Evolutionary conservation across 2,888 invertebrate genomes (phyloP), one percentile per base, ranked within the genome.

Genomic region (Brachylomia viminalis): DNA sequence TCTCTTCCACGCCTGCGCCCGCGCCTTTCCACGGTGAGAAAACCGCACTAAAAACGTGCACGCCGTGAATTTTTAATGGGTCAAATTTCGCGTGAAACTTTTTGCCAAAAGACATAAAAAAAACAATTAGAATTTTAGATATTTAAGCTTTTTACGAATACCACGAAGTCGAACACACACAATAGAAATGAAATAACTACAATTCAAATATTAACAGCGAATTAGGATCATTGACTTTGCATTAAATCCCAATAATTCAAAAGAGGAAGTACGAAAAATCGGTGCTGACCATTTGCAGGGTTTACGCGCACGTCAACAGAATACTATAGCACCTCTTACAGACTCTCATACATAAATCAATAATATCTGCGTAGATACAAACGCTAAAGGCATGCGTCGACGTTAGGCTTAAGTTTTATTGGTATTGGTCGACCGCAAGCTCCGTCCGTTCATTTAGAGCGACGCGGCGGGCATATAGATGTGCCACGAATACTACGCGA

Each of bases 381-480:
- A 88, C 87, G 78, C 85, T 89, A 87, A 90, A 90, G 92, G 90
- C 90, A 92, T 91, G 91, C 90, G 88, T 90, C 89, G 92, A 92
- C 91, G 92, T 82, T 88, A 89, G 88, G 91, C 89, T 89, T 90
- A 91, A 90, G 92, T 94, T 94, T 93, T 95, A 95, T 95, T 94
- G 93, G 94, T 94, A 95, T 95, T 95, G 95, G 93, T 88, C 90
- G 90, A 91, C 90, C 90, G 93, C 93, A 91, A 91, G 91, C 93
- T 91, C 90, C 96, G 96, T 96, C 96, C 96, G 96, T 95, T 95
- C 95, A 95, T 96, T 96, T 95, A 92, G 92, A 82, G 91, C 92
- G 92, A 95, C 95, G 96, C 95, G 96, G 93, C 94, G 94, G 93
- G 96, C 95, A 96, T 96, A 96, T 89, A 93, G 93, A 95, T 95